phyloP scores from a whole-genome alignment of 2,888 invertebrate species.

The Branchellion lobata region DNA sequence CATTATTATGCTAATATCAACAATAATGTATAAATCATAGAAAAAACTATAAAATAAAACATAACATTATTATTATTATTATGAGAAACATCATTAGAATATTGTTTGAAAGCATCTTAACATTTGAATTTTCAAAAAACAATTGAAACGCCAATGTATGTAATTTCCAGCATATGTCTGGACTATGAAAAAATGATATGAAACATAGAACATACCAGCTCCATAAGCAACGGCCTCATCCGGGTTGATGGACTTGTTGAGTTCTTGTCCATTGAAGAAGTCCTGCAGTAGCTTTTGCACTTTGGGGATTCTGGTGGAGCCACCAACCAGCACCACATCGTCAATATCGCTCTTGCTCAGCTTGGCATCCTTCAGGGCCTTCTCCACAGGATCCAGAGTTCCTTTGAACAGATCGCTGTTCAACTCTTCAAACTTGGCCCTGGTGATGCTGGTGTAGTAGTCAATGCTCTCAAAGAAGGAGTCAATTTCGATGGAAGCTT shows the following conservation, averaged over 20 bases:
- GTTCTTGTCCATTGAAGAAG: conserved; percentile 50
- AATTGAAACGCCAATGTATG: no score
- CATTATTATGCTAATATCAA: no score
- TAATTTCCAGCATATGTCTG: neutral
- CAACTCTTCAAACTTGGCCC: conserved; percentile 93
- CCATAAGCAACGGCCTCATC: conserved; percentile 52
- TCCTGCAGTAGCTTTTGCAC: conserved; percentile 52
- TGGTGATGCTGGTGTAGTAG: conserved; percentile 88
- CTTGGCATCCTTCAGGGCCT: conserved; percentile 34
- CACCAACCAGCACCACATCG: conserved; percentile 54
- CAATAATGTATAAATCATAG: no score
- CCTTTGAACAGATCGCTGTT: conserved; percentile 77
- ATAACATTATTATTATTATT: no score
- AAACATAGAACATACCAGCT: conserved; percentile 34
- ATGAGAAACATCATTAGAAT: no score
- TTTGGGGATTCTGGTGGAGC: conserved; percentile 52
- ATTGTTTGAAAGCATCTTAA: no score
- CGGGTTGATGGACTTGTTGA: conserved; percentile 48
- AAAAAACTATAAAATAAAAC: no score
- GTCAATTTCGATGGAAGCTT: conserved; percentile 80
- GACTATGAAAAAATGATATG: neutral
- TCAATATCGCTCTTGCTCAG: conserved; percentile 46
- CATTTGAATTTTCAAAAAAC: no score
- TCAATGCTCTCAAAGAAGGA: conserved; percentile 91
- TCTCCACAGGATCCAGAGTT: conserved; percentile 51